Evolutionary conservation across 1,140 invertebrate genomes (phyloP).

Genomic region (Listronotus oregonensis): DNA sequence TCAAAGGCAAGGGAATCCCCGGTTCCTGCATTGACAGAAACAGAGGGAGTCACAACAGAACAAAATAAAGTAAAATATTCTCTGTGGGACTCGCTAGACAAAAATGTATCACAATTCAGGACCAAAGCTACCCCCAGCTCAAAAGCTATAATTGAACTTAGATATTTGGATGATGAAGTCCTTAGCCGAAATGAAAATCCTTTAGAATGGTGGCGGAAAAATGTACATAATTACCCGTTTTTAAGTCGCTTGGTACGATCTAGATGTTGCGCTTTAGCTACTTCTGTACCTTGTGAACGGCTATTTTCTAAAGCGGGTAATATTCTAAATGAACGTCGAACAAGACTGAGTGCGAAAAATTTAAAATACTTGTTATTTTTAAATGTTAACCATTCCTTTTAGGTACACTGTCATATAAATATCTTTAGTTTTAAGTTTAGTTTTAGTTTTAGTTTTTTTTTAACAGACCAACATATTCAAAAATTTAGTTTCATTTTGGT

Average conservation of each 20-base stretch:
- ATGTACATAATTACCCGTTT: slow-evolving; percentile 26
- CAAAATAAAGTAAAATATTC: not conserved
- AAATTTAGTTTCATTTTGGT: too few relatives aligned
- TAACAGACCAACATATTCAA: too few relatives aligned
- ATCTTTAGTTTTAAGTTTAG: too few relatives aligned
- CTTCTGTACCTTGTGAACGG: slow-evolving; percentile 27
- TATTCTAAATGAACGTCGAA: slow-evolving; percentile 26
- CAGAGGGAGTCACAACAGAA: not conserved
- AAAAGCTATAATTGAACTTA: slow-evolving; percentile 21
- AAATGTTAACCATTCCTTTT: too few relatives aligned
- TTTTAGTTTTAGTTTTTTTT: too few relatives aligned
- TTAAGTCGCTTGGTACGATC: slow-evolving; percentile 3
- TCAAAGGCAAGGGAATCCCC: not conserved
- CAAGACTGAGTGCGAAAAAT: too few relatives aligned
- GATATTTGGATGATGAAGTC: slow-evolving; percentile 24
- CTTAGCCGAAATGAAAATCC: slow-evolving; percentile 18
- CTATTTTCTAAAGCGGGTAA: slow-evolving; percentile 31
- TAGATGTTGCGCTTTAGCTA: slow-evolving; percentile 30
- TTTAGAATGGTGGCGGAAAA: slow-evolving; percentile 24
- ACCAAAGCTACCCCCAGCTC: not conserved
- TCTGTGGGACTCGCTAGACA: not conserved
- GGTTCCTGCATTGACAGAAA: not conserved
- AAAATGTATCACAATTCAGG: not conserved
- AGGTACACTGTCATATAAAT: too few relatives aligned
- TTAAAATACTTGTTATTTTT: too few relatives aligned